phyloP scores from a whole-genome alignment of 2,888 invertebrate genomes.

The Esperia sulphurella region DNA sequence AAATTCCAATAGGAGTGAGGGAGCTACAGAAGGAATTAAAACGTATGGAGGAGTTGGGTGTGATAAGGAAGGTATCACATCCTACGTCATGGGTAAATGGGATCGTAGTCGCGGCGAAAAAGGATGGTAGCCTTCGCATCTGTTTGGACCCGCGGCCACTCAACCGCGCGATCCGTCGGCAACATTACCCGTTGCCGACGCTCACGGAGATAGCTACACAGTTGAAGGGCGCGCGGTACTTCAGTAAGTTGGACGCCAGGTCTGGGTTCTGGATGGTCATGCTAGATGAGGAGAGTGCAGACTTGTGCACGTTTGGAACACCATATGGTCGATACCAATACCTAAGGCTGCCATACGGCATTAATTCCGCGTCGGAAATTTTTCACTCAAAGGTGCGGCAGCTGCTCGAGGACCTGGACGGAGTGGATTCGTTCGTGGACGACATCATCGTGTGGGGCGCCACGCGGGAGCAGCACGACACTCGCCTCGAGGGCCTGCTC shows the following conservation, averaged over 20 bases:
- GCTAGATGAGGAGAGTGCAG: too few relatives aligned
- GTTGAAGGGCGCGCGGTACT: too few relatives aligned
- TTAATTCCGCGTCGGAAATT: too few relatives aligned
- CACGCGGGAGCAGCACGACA: conserved; percentile 9
- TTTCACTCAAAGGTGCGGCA: conserved; percentile 17
- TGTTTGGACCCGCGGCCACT: conserved; percentile 7
- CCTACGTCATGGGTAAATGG: conserved; percentile 19
- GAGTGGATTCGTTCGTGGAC: neutral
- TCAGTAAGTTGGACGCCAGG: too few relatives aligned
- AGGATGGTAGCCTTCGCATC: neutral
- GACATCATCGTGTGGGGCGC: too few relatives aligned
- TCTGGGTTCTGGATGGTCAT: too few relatives aligned
- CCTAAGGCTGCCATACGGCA: too few relatives aligned
- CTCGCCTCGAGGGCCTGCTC: conserved; percentile 8
- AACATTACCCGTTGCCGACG: conserved; percentile 15
- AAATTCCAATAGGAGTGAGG: conserved; percentile 20
- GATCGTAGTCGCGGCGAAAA: conserved; percentile 17
- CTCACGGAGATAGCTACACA: too few relatives aligned
- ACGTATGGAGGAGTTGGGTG: conserved; percentile 11
- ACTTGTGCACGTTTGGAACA: too few relatives aligned
- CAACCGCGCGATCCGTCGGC: conserved; percentile 11
- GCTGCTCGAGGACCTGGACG: conserved; percentile 8
- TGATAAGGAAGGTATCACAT: too few relatives aligned
- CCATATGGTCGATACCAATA: too few relatives aligned
- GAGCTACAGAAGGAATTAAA: conserved; percentile 12